Conservation (phyloP, 37 sponge, comb jelly and placozoan genomes). For the Eunapius fragilis region DNA sequence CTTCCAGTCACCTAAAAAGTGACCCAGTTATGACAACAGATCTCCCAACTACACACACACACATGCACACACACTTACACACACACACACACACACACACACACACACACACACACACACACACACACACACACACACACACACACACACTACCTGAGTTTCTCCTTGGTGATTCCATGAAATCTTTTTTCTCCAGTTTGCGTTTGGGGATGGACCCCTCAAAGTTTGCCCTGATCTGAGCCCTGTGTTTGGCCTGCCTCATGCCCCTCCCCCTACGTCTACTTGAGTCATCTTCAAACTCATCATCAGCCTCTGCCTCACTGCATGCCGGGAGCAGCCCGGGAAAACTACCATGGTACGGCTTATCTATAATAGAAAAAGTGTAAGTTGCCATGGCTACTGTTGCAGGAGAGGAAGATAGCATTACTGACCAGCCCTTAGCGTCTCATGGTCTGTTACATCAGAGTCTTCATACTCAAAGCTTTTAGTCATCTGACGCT, state of each 20-base stretch:
- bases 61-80: too few species aligned
- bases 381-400: neutral
- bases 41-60: too few species aligned
- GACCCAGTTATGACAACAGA: neutral
- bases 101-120: too few species aligned
- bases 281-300: slow-evolving; percentile 30
- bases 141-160: slow-evolving; percentile 6
- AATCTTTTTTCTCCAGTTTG: neutral
- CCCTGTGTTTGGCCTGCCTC: slow-evolving; percentile 36
- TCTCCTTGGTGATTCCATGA: neutral
- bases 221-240: slow-evolving; percentile 14
- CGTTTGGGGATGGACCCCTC: slow-evolving; percentile 1
- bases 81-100: too few species aligned
- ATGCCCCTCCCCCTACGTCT: neutral
- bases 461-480: slow-evolving; percentile 21
- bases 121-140: too few species aligned
- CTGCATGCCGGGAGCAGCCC: slow-evolving; percentile 1
- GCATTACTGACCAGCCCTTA: neutral
- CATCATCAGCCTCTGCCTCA: slow-evolving; percentile 57
- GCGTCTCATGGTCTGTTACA: neutral
- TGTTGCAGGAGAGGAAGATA: neutral
- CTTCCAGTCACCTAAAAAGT: neutral
- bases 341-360: neutral
- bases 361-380: neutral
- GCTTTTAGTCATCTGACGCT: slow-evolving; percentile 17